phyloP scores from a whole-genome alignment of 2,113 vertebrate genomes.

The Apistogramma diplotaenia region DNA sequence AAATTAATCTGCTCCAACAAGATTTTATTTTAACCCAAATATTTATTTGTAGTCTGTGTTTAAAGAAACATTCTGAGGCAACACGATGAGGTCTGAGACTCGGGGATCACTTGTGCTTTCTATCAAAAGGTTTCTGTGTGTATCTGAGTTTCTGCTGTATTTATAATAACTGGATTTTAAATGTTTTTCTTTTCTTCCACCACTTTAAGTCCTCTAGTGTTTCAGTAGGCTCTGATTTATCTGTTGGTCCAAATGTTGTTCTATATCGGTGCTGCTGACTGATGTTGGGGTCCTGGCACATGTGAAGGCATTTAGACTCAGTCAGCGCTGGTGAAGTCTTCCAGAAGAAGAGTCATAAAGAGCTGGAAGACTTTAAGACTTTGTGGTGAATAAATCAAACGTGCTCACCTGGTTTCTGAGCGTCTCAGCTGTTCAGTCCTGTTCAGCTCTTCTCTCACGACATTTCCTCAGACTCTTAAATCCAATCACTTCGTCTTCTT shows the following conservation, averaged over 20 bases:
- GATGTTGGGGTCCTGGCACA: background rate
- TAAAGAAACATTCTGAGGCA: background rate
- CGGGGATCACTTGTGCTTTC: too few species aligned
- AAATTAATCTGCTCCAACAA: background rate
- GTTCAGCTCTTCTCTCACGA: background rate
- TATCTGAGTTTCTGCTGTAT: background rate
- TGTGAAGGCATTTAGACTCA: background rate
- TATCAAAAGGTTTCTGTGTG: background rate
- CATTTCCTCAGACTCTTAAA: background rate
- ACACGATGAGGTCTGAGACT: background rate
- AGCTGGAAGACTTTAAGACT: too few species aligned
- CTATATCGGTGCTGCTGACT: background rate
- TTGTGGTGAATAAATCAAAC: background rate
- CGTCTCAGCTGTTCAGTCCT: background rate
- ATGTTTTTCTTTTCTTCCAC: background rate
- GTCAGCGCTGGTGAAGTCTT: too few species aligned
- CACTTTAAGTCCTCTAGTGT: background rate
- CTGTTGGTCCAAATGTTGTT: background rate
- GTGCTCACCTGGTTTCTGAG: slow-evolving; percentile 23
- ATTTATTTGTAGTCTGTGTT: background rate
- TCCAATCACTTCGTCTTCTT: background rate
- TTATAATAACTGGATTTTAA: background rate
- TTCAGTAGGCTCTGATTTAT: background rate
- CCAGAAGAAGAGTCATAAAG: too few species aligned
- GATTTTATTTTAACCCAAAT: background rate